Base-by-base conservation (phyloP, 2,888 invertebrate genomes). In the Oconnorella tubifera region DNA sequence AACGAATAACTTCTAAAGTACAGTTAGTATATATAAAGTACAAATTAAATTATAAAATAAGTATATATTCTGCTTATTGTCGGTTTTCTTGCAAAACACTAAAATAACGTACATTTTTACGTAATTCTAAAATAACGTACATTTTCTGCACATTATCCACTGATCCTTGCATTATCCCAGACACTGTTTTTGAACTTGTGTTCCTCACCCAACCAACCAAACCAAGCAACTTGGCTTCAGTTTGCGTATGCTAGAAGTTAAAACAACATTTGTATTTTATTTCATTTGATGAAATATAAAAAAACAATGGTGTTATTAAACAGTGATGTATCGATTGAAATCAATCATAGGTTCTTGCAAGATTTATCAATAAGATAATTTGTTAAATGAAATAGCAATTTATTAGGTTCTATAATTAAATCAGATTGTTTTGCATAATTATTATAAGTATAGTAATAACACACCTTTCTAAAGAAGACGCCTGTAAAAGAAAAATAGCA, bases 151-250 rank as follows among this genome's bases (percentile, higher is more conserved):
- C 84, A 74, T 87, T 86, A 4, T 86, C 84, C 78, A 89, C 90
- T 53, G 86, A 86, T 14, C 94, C 95, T 82, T 95, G 92, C 79
- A 95, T 86, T 82, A 91, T 90, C 59, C 96, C 96, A 4, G 90
- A 86, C 62, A 96, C 91, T 19, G 94, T 92, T 27, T 92, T 92
- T 67, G 86, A 87, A 80, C 88, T 89, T 53, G 90, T 90, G 82
- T 95, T 94, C 84, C 92, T 92, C 72, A 95, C 90, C 94, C 94
- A 96, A 6, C 96, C 95, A 29, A 87, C 87, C 40, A 94, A 85
- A 27, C 88, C 88, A 33, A 90, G 83, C 76, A 88, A 86, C 62
- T 86, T 86, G 60, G 90, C 89, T 70, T 89, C 84, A 78, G 92
- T 91, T 73, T 90, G 88, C 76, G 92, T 91, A 81, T 89, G 90